Evolutionary conservation across 2,113 vertebrate genomes (phyloP).

Genomic region (Rattus norvegicus): DNA sequence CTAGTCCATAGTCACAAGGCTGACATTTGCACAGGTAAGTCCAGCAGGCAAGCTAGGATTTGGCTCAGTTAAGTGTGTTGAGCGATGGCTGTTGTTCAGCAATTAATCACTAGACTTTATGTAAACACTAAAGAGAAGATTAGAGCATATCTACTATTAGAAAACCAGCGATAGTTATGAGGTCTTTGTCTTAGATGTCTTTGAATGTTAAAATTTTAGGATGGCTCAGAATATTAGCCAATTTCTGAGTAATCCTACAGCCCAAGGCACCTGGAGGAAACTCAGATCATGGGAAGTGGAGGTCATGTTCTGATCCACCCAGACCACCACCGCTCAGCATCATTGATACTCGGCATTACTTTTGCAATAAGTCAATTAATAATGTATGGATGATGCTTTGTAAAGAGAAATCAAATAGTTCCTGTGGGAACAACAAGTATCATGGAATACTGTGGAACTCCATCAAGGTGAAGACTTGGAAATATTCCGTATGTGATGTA

Average conservation of each 20-base stretch:
- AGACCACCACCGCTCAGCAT: not conserved
- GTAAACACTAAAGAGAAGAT: not conserved
- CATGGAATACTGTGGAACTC: not conserved
- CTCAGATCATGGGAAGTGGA: not conserved
- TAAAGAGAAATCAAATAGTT: slow-evolving; percentile 15
- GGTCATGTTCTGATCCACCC: not conserved
- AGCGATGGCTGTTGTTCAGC: not conserved
- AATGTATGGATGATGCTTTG: not conserved
- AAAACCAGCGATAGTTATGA: not conserved
- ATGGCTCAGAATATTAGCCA: not conserved
- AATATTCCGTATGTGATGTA: not conserved
- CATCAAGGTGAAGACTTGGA: not conserved
- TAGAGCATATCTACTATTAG: not conserved
- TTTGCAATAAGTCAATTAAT: not conserved
- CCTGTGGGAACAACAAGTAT: not conserved
- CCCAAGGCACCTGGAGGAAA: not conserved
- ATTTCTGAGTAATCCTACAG: not conserved
- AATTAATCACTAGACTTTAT: not conserved
- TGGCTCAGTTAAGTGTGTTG: not conserved
- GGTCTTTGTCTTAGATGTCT: not conserved
- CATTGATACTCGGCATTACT: not conserved
- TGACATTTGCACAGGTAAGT: not conserved
- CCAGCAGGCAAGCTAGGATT: not conserved
- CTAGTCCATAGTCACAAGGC: not conserved
- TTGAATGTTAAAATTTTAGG: not conserved